These are phyloP conservation scores for Lepidostoma basale DNA, from an alignment of 1,140 invertebrate genomes.

Conservation along the genomic window DNA sequence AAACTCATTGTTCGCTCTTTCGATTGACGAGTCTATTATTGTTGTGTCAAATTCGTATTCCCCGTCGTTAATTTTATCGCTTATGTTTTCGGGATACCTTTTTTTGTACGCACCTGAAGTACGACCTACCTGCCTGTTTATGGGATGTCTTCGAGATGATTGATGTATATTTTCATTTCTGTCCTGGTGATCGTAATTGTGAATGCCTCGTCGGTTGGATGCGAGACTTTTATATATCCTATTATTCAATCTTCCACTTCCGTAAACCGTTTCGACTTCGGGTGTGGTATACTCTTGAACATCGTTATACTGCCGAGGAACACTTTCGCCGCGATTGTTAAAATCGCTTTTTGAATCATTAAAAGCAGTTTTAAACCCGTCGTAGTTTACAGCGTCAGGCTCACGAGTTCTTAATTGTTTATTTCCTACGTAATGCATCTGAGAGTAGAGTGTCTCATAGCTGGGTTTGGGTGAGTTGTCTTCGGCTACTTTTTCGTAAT, in stretches of 20 bases:
- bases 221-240: not conserved
- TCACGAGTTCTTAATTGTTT: not conserved
- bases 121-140: too few relatives aligned
- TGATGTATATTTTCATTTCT: not conserved
- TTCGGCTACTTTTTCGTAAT: not conserved
- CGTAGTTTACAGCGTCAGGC: not conserved
- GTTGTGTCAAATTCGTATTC: not conserved
- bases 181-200: not conserved
- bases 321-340: conserved; percentile 1
- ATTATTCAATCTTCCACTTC: conserved; percentile 16
- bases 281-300: not conserved
- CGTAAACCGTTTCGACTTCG: not conserved
- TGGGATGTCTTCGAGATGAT: too few relatives aligned
- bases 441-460: conserved; percentile 26
- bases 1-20: conserved; percentile 47
- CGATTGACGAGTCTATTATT: not conserved
- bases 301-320: not conserved
- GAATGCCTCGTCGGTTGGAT: not conserved
- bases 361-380: not conserved
- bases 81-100: conserved; percentile 33
- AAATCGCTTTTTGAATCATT: not conserved
- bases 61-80: conserved; percentile 31
- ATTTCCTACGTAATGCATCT: conserved; percentile 21
- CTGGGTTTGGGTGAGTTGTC: conserved; percentile 6
- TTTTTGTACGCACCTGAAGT: too few relatives aligned